Base-by-base conservation (phyloP, 2,113 vertebrate genomes). In the Trochalopteron elliotii region DNA sequence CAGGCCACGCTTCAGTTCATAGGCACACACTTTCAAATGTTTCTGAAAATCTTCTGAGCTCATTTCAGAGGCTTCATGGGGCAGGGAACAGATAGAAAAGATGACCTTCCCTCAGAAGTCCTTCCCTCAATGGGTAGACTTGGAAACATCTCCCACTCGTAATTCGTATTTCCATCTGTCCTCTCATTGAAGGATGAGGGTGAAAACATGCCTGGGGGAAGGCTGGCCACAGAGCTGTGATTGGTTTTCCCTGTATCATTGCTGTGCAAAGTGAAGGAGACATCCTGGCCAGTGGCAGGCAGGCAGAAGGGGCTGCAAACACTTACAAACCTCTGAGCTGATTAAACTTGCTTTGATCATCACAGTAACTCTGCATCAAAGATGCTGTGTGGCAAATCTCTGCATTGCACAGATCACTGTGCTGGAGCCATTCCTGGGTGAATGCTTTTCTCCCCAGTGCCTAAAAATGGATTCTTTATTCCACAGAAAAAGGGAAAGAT, bases 101-200 rank as follows among this genome's bases (percentile, higher is more conserved):
- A 69, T 45, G 57, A 68, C 60, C n/a, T 93, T 90, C 63, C 63
- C 65, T 84, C 61, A 78, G 83, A 87, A 94, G 61, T 23, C 31
- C 40, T 82, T 85, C 69, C 45, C 30, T 93, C 81, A 69, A 31
- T 0, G 35, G 53, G 25, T 37, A 69, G 75, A 78, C 27, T 60
- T 93, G 88, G 88, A 83, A 83, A 21, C 1, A 1, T 81, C 76
- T 95, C 64, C 63, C 70, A 63, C 88, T 91, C 7, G 7, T 69
- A 80, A 72, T 92, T 93, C 59, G 4, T 90, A 24, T 96, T 94
- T 94, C 88, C 94, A 92, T 90, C 95, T 93, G 85, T 78, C 68
- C 14, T 90, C 79, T 52, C 71, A 37, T 8, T 81, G 92, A 93
- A 93, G 75, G 71, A 75, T 83, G 90, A 83, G 93, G 52, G 56